Evolutionary conservation across 2,888 invertebrate species (phyloP), one percentile per base, ranked within the genome.

Genomic region (Athripsodes cinereus): DNA sequence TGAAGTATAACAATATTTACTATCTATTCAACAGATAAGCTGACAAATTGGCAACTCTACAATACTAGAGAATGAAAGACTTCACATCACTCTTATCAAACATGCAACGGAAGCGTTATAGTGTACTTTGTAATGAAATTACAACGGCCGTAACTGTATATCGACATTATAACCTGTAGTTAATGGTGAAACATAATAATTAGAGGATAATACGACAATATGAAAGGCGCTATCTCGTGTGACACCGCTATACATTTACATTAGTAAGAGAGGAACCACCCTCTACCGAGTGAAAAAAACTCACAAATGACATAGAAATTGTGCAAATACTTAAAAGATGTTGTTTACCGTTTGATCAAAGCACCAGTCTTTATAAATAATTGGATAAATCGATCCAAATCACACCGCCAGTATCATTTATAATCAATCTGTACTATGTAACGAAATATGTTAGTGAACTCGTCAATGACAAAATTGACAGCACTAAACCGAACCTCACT

Each of bases 401-500:
- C 52, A 59, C 59, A 48, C 59, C 59, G 59, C 52, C 47, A 52
- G 53, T 56, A 53, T 56, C 59, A 59, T 59, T 59, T 54, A 59
- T 40, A 48, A 35, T 56, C 56, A 34, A 59, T 51, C 55, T 50
- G 44, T 47, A 53, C 53, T 55, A 56, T 40, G 40, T 40, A 40
- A 5, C 3, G 40, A 40, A 40, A 40, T 40, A 40, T n/a, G 40
- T 40, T 40, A 54, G 51, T 52, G 60, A 57, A 54, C 50, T 57
- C 56, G 57, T 57, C 60, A 60, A 60, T 60, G 60, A 60, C 60
- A 60, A 60, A 57, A 57, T 57, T 59, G 56, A 60, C 60, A 57
- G 59, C 50, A 55, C 52, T 31, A 31, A 40, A 56, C 55, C 52
- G 52, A 52, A 52, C 53, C 34, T 47, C 50, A 56, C 52, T 55